Evolutionary conservation across 2,113 vertebrate genomes (phyloP), one percentile per base, ranked within the genome.

Genomic region (Pleuronectes platessa): DNA sequence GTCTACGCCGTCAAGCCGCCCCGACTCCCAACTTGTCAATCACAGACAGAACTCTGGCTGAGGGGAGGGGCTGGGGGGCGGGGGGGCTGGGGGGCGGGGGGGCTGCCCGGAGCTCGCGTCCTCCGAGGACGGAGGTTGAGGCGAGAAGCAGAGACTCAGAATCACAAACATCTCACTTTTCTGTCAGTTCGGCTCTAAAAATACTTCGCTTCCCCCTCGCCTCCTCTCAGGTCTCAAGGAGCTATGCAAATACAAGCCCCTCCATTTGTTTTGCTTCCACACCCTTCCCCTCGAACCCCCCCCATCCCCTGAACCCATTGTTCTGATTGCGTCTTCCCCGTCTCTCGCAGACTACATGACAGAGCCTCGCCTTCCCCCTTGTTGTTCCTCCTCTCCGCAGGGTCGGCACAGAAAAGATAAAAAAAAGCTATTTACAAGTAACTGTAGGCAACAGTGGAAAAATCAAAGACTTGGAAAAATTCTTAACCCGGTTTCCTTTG

Each of bases 121-220:
- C 73, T 54, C 79, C 23, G 58, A 87, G 76, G 73, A 62, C 65
- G 78, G 62, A 40, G 78, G 4, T 85, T 11, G 23, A 78, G 66
- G 75, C 72, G 23, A 79, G 70, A 86, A 86, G 75, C 55, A 73
- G 75, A 71, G 47, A 61, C 74, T 77, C 61, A 54, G 89, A 90
- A 72, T 86, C 82, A 87, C 71, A 85, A 92, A 90, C 86, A 89
- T 74, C 66, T 88, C 88, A 78, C 70, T 86, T 71, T 31, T 84
- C 67, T 53, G 69, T 87, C 67, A 61, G 79, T 76, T 82, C 71
- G 23, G 76, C 82, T 91, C 87, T 90, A 94, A 93, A 93, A 92
- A 92, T 92, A 93, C 75, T 66, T 55, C 18, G 5, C 26, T 3
- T 3, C 26, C 26, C 26, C 58, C 58, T 61, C 55, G n/a, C 14